phyloP scores from a whole-genome alignment of 2,888 invertebrate species.

The Acanthoscelides obtectus region DNA sequence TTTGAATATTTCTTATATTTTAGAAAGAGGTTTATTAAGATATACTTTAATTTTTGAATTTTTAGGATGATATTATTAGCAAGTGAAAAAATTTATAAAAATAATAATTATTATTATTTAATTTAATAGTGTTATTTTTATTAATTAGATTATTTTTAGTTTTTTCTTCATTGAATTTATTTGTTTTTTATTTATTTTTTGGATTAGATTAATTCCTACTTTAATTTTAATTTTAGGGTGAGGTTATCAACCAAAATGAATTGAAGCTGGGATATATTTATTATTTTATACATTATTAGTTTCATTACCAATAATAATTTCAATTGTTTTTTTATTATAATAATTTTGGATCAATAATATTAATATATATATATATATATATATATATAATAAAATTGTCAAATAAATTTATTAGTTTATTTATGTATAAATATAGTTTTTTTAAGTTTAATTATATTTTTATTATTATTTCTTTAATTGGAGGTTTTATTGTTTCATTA shows the following conservation, averaged over 20 bases:
- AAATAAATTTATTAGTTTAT: conserved; percentile 48
- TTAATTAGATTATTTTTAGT: conserved; percentile 54
- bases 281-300: conserved; percentile 67
- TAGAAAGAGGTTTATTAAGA: conserved; percentile 52
- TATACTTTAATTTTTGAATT: conserved; percentile 59
- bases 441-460: conserved; percentile 55
- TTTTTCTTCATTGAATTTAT: conserved; percentile 56
- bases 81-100: conserved; percentile 50
- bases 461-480: conserved; percentile 54
- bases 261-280: conserved; percentile 62
- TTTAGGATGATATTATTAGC: conserved; percentile 55
- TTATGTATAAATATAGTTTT: conserved; percentile 57
- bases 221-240: conserved; percentile 64
- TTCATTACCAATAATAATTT: conserved; percentile 60
- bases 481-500: conserved; percentile 58
- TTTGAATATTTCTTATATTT: conserved; percentile 47
- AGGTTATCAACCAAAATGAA: conserved; percentile 64
- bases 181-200: conserved; percentile 69
- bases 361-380: background rate
- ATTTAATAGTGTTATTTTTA: conserved; percentile 52
- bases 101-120: conserved; percentile 48
- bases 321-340: conserved; percentile 53
- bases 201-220: conserved; percentile 61
- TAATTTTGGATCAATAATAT: conserved; percentile 15
- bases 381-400: too few species aligned